Base-by-base conservation (phyloP, 2,888 invertebrate species). In the Ctena decussata region DNA sequence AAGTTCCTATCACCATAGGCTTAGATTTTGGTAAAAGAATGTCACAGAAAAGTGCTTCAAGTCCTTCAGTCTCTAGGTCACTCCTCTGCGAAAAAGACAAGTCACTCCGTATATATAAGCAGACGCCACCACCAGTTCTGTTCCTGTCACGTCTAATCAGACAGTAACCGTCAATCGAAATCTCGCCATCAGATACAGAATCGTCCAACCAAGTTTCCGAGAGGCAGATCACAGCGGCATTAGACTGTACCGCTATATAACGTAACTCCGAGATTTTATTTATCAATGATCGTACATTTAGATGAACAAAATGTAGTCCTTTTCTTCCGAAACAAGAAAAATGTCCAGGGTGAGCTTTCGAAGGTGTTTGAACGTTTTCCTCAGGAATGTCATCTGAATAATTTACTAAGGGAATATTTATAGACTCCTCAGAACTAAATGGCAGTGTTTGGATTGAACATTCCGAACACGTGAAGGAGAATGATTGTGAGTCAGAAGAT, bases 1-100 rank as follows among this genome's bases (percentile, higher is more conserved):
- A 82, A 49, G 49, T 18, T 37, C 77, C 77, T 37, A 82, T 30
- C 57, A 77, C 41, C 46, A 77, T 46, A 24, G 73, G 77, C 32
- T 60, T 77, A n/a, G n/a, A n/a, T n/a, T n/a, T n/a, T n/a, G n/a
- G n/a, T n/a, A n/a, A n/a, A n/a, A n/a, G n/a, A n/a, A n/a, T n/a
- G n/a, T 32, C n/a, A n/a, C n/a, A n/a, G n/a, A n/a, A n/a, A n/a
- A n/a, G n/a, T n/a, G n/a, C n/a, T n/a, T n/a, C n/a, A n/a, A n/a
- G n/a, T n/a, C n/a, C n/a, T n/a, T n/a, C n/a, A n/a, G n/a, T n/a
- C n/a, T n/a, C n/a, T n/a, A n/a, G n/a, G n/a, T n/a, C n/a, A n/a
- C n/a, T n/a, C n/a, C n/a, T n/a, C n/a, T n/a, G n/a, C n/a, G n/a
- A n/a, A n/a, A n/a, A n/a, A n/a, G n/a, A n/a, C n/a, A n/a, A n/a